Evolutionary conservation across 2,113 vertebrate species (phyloP).

Genomic region (Corvus cornix): DNA sequence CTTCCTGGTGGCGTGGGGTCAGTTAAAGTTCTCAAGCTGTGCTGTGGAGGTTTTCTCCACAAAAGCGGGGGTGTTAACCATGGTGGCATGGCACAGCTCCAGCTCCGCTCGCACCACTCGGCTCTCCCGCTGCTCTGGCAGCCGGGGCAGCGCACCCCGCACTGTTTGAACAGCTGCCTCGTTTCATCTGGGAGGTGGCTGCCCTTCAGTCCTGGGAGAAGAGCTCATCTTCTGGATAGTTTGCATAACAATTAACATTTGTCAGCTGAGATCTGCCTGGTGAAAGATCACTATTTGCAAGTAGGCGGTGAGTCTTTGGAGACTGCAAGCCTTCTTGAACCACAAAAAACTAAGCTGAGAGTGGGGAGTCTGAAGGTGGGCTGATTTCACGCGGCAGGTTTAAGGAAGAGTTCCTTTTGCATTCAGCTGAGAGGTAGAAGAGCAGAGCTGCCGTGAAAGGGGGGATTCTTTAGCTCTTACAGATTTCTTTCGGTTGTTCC

Average conservation of each 20-base stretch:
- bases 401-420: background rate
- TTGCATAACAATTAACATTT: constrained; percentile 56
- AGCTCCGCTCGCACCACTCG: background rate
- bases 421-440: background rate
- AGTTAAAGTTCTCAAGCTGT: background rate
- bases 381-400: background rate
- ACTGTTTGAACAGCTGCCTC: constrained; percentile 24
- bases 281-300: constrained; percentile 31
- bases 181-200: constrained; percentile 2
- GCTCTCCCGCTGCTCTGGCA: background rate
- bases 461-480: constrained; percentile 32
- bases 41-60: background rate
- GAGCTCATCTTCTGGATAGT: constrained; percentile 32
- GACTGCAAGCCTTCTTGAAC: background rate
- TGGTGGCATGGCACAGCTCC: constrained; percentile 20
- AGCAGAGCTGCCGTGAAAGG: background rate
- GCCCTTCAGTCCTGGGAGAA: constrained; percentile 21
- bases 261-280: constrained; percentile 28
- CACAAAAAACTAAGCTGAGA: background rate
- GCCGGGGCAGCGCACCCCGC: background rate
- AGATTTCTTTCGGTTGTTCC: constrained; percentile 34
- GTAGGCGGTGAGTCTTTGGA: background rate
- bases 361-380: background rate
- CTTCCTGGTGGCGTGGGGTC: background rate
- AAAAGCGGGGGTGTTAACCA: constrained; percentile 6